Evolutionary conservation across 1,140 invertebrate genomes (phyloP).

Genomic region (Neuroterus valhalla): DNA sequence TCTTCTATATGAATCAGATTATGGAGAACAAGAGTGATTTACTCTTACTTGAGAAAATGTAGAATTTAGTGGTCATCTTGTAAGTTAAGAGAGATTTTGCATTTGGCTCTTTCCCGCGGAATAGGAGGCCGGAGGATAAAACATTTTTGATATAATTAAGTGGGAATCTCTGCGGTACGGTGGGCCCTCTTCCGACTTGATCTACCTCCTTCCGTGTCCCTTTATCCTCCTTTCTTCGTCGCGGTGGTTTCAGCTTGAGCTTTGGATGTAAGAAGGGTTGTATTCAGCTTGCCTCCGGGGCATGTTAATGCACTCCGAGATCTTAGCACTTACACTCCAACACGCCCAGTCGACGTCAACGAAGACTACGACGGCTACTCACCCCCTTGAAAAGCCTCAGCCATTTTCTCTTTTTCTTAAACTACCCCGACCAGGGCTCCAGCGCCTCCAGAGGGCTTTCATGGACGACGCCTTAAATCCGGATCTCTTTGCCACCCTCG

Average conservation of each 20-base stretch:
- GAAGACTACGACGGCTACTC: slow-evolving; percentile 43
- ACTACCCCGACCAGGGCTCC: slow-evolving; percentile 63
- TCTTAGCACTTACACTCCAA: slow-evolving; percentile 76
- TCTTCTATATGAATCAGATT: too few species aligned
- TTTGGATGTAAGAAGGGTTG: slow-evolving; percentile 75
- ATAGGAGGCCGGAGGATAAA: slow-evolving; percentile 65
- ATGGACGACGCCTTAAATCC: slow-evolving; percentile 74
- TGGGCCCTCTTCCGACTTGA: background rate
- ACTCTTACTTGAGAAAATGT: slow-evolving; percentile 4
- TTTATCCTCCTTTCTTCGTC: slow-evolving; percentile 38
- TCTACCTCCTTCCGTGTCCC: slow-evolving; percentile 49
- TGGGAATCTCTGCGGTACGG: slow-evolving; percentile 69
- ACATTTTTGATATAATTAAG: slow-evolving; percentile 76
- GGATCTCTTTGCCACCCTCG: slow-evolving; percentile 62
- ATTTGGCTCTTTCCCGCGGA: slow-evolving; percentile 45
- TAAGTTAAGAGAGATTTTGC: slow-evolving; percentile 38
- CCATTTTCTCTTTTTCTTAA: slow-evolving; percentile 74
- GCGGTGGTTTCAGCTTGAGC: slow-evolving; percentile 60
- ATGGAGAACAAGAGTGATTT: background rate
- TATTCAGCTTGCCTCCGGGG: slow-evolving; percentile 72
- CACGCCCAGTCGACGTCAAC: slow-evolving; percentile 63
- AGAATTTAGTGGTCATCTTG: slow-evolving; percentile 14
- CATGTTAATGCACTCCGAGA: slow-evolving; percentile 76
- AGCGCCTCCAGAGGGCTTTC: slow-evolving; percentile 72
- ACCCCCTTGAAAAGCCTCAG: slow-evolving; percentile 40